Percentiles rank a stretch among this genome's conserved stretches.
These are phyloP conservation scores for Drosophila recens DNA, from an alignment of 2,888 invertebrate genomes.

Conservation along the genomic window DNA sequence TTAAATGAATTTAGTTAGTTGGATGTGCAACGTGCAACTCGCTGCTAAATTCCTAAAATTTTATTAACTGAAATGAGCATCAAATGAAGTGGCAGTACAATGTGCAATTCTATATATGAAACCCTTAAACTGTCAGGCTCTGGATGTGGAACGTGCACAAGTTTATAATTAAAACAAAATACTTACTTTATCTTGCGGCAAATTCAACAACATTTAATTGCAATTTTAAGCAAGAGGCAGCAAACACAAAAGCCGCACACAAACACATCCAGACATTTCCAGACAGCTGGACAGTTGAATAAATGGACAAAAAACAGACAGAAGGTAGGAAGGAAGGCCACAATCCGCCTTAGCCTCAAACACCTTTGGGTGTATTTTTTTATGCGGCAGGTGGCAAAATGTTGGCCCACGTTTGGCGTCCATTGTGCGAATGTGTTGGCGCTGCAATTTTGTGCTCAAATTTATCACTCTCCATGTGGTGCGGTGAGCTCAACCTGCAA, in stretches of 20 bases:
- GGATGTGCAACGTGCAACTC: slow-evolving; percentile 16
- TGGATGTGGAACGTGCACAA: slow-evolving; percentile 29
- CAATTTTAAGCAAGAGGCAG: slow-evolving; percentile 38
- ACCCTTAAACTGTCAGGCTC: slow-evolving; percentile 50
- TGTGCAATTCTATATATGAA: slow-evolving; percentile 50
- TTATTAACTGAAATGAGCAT: slow-evolving; percentile 59
- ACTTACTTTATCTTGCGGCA: slow-evolving; percentile 59
- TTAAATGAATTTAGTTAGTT: slow-evolving; percentile 40
- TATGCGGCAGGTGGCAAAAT: slow-evolving; percentile 41
- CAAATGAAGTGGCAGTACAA: slow-evolving; percentile 49
- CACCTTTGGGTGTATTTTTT: slow-evolving; percentile 31
- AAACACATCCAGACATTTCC: background rate
- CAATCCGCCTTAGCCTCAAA: slow-evolving; percentile 28
- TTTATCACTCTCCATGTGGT: slow-evolving; percentile 44
- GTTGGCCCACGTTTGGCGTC: slow-evolving; percentile 13
- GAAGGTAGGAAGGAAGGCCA: background rate
- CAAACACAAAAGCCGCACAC: slow-evolving; percentile 12
- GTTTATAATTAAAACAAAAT: slow-evolving; percentile 71
- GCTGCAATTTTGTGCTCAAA: slow-evolving; percentile 50
- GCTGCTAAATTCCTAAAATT: slow-evolving; percentile 31
- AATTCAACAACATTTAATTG: slow-evolving; percentile 56
- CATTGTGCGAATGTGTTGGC: slow-evolving; percentile 49
- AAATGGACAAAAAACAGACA: background rate
- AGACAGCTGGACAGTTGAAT: background rate
- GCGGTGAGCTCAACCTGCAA: slow-evolving; percentile 18